Conservation (phyloP, 2,888 invertebrate species). For the Vesta saturnalis region DNA sequence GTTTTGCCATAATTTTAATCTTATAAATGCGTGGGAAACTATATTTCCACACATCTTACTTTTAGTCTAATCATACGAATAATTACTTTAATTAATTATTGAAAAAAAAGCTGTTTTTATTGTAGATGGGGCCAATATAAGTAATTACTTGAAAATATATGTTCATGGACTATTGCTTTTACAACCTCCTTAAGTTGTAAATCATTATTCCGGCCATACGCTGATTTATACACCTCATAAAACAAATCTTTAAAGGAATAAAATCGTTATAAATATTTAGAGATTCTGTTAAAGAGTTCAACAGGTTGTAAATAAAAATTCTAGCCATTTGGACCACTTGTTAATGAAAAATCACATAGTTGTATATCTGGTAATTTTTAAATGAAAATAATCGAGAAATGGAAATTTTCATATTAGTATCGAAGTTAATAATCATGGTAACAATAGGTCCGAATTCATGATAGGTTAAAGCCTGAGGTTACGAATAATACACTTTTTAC, state of each 20-base stretch:
- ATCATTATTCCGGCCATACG: background rate
- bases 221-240: slow-evolving; percentile 1
- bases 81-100: background rate
- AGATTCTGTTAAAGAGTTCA: background rate
- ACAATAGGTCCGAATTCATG: too few species aligned
- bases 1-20: too few species aligned
- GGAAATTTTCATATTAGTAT: too few species aligned
- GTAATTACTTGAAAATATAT: background rate
- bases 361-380: too few species aligned
- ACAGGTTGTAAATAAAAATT: background rate
- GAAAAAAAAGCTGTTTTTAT: background rate
- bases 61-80: too few species aligned
- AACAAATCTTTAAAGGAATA: background rate
- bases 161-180: background rate
- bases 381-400: too few species aligned
- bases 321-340: background rate
- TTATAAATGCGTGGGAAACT: too few species aligned
- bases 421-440: too few species aligned
- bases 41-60: too few species aligned
- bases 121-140: background rate
- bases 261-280: slow-evolving; percentile 1
- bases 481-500: too few species aligned
- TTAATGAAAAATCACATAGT: too few species aligned
- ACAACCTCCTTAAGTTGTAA: background rate
- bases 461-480: too few species aligned